Percentiles rank a stretch among this genome's conserved stretches.
phyloP scores from a whole-genome alignment of 37 sponge, comb jelly and placozoan species.

The Spongilla lacustris region DNA sequence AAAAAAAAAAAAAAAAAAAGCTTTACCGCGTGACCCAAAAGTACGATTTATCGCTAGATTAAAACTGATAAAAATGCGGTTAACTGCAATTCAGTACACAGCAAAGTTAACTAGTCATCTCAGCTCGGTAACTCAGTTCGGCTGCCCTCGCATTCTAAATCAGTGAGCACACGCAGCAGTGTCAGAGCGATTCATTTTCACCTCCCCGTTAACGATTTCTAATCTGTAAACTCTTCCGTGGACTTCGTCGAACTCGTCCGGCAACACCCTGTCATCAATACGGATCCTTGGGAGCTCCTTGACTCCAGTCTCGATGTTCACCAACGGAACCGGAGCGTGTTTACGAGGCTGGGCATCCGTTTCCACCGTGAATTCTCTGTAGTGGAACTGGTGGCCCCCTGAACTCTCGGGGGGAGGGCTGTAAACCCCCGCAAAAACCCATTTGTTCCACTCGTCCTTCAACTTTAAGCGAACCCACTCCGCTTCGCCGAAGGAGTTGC shows the following conservation, averaged over 20 bases:
- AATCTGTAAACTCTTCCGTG: background rate
- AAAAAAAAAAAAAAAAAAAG: too few relatives aligned
- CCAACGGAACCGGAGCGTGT: background rate
- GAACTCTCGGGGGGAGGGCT: background rate
- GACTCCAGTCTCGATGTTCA: background rate
- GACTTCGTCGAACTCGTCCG: background rate
- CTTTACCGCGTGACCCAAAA: too few relatives aligned
- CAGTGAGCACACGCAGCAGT: too few relatives aligned
- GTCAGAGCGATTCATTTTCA: background rate
- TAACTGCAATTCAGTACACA: too few relatives aligned
- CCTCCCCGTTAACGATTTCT: background rate
- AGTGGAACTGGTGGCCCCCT: background rate
- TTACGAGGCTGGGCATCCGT: background rate
- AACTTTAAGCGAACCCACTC: background rate
- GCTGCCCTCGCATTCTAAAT: too few relatives aligned
- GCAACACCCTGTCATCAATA: background rate
- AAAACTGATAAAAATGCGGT: too few relatives aligned
- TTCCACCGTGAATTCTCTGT: background rate
- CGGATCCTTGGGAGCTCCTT: background rate
- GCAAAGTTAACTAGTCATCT: too few relatives aligned
- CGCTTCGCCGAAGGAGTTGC: background rate
- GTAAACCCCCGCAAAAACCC: background rate
- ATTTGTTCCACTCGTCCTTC: background rate
- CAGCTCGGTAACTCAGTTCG: too few relatives aligned
- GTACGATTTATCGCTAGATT: too few relatives aligned